Base-by-base conservation (phyloP, 2,888 invertebrate genomes). In the Agriopis leucophaearia region DNA sequence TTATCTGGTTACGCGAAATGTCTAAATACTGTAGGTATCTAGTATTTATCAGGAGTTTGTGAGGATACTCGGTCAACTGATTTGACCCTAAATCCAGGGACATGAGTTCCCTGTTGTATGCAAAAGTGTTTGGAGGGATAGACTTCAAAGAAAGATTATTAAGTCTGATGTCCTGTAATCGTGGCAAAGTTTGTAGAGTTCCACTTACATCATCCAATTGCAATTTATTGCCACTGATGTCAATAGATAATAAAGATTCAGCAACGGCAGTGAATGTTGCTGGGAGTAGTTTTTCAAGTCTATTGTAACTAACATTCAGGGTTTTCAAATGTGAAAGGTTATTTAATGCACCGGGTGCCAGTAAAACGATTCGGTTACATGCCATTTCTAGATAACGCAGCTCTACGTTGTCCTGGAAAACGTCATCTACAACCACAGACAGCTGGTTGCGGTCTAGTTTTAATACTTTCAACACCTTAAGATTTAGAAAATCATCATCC, bases 231-330 rank as follows among this genome's bases (percentile, higher is more conserved):
- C 96, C 96, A 77, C 97, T 96, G 55, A 97, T 95, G 80, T 96
- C 95, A 16, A 97, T 94, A 56, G 94, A 94, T 81, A 94, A 94
- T 64, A 97, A 88, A 51, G 95, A 95, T 72, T 95, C 95, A 8
- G 95, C 94, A 0, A 96, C 85, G 0, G 96, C 95, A 15, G 94
- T 92, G 76, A 96, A 94, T 0, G 95, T 94, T 71, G 94, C 92
- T 47, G 94, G 89, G 81, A 96, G 96, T 71, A 97, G 94, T 60
- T 95, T 94, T 77, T 96, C 95, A 74, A 97, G 94, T 87, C 96
- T 96, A 84, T 97, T 97, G 85, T 96, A 96, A 73, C 97, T 96
- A 68, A 97, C 94, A 86, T 97, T 97, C 73, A 97, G 89, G 77
- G 96, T 95, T 69, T 94, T 91, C 66, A 97, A 94, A 68, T 95